These are phyloP conservation scores for Apostichopus japonicus DNA, from an alignment of 35 echinoderm and acorn worm species.

Conservation along the genomic window DNA sequence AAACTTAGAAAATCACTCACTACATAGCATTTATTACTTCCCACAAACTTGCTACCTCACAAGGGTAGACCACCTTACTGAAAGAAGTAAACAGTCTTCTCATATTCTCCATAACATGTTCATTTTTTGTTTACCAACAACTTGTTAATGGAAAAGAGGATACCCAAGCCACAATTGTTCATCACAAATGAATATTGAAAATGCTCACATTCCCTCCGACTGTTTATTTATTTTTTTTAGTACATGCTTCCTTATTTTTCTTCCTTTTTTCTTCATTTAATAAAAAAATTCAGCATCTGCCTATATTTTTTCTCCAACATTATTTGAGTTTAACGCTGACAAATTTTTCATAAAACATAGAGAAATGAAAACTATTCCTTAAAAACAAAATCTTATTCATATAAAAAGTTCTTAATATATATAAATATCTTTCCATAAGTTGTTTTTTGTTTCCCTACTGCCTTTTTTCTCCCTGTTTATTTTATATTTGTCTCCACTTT, in stretches of 20 bases:
- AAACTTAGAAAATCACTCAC: not conserved
- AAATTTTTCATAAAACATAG: not conserved
- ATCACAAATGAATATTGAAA: not conserved
- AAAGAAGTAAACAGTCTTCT: not conserved
- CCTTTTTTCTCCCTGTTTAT: not conserved
- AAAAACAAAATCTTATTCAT: slow-evolving; percentile 26
- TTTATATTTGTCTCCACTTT: not conserved
- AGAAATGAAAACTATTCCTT: not conserved
- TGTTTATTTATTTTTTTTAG: not conserved
- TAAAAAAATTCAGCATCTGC: not conserved
- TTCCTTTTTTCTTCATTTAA: not conserved
- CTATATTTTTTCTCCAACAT: slow-evolving; percentile 38
- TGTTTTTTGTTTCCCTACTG: not conserved
- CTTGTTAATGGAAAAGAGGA: not conserved
- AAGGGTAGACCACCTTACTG: not conserved
- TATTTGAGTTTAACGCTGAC: slow-evolving; percentile 19
- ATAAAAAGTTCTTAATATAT: slow-evolving; percentile 61
- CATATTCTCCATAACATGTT: not conserved
- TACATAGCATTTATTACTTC: not conserved
- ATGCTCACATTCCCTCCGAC: not conserved
- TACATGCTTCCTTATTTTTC: not conserved
- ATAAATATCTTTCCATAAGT: slow-evolving; percentile 51
- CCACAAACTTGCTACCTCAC: not conserved
- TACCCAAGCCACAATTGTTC: not conserved
- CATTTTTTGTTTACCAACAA: not conserved